These are phyloP conservation scores for Linurgus olivaceus DNA, from an alignment of 2,797 vertebrate species.

Conservation along the genomic window DNA sequence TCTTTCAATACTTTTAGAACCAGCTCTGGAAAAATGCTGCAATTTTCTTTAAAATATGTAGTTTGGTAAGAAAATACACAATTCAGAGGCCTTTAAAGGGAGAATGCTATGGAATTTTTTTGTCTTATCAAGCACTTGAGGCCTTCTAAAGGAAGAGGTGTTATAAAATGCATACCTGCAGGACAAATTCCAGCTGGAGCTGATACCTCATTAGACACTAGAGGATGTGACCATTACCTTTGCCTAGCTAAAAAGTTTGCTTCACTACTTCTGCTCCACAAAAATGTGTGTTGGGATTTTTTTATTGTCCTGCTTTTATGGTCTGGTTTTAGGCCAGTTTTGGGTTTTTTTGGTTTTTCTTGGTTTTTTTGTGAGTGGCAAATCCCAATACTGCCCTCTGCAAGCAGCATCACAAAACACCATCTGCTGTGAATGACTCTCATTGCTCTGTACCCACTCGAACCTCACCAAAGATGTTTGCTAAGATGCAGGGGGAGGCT, in stretches of 20 bases:
- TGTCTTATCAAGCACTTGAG: neutral
- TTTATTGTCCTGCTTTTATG: neutral
- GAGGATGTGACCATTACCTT: neutral
- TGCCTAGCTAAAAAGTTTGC: neutral
- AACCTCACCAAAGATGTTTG: neutral
- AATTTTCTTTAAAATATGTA: neutral
- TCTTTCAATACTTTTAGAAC: neutral
- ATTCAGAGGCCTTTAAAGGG: neutral
- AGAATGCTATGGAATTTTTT: neutral
- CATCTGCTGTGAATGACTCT: neutral
- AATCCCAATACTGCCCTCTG: neutral
- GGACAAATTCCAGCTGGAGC: neutral
- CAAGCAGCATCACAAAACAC: neutral
- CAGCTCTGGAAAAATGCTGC: neutral
- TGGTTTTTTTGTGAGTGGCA: neutral
- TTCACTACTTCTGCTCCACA: neutral
- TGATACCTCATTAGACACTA: neutral
- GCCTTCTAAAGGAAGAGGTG: neutral
- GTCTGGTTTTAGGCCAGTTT: neutral
- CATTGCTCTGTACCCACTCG: neutral
- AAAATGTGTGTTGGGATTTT: accelerated
- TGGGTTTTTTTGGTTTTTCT: neutral
- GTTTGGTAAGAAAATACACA: neutral
- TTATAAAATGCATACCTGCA: neutral
- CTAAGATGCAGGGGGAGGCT: neutral